A percentile compares a stretch with the other conserved stretches of the same genome.
Evolutionary conservation across 2,113 vertebrate species (phyloP).

Genomic region (Falcunculus frontatus): DNA sequence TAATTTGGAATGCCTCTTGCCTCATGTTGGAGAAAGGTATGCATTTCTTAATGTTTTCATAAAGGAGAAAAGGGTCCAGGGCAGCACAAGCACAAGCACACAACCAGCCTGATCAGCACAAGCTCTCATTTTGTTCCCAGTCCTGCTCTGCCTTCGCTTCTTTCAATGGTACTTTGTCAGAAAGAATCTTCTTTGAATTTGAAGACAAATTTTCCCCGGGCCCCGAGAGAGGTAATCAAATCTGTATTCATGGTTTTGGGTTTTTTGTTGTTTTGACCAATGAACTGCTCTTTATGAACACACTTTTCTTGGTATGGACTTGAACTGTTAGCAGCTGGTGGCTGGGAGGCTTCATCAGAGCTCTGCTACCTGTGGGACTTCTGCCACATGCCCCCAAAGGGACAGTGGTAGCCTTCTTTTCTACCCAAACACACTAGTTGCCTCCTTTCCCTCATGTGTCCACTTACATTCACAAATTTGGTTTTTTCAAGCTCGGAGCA

Average conservation of each 20-base stretch:
- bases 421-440: background rate
- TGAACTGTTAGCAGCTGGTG: background rate
- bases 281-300: background rate
- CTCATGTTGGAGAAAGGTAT: background rate
- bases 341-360: background rate
- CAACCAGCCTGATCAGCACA: fast-evolving
- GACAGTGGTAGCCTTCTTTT: background rate
- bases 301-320: background rate
- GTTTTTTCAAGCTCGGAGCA: background rate
- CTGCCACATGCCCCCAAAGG: background rate
- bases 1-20: background rate
- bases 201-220: background rate
- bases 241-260: background rate
- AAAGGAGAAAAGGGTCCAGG: background rate
- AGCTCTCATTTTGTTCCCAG: background rate
- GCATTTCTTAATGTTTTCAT: background rate
- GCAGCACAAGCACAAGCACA: background rate
- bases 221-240: background rate
- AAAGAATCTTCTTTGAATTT: background rate
- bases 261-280: background rate
- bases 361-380: background rate
- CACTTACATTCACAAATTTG: background rate
- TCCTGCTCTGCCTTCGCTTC: background rate
- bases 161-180: background rate
- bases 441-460: background rate